Evolutionary conservation across 2,797 vertebrate species (phyloP).

Genomic region (Carcharodon carcharias): DNA sequence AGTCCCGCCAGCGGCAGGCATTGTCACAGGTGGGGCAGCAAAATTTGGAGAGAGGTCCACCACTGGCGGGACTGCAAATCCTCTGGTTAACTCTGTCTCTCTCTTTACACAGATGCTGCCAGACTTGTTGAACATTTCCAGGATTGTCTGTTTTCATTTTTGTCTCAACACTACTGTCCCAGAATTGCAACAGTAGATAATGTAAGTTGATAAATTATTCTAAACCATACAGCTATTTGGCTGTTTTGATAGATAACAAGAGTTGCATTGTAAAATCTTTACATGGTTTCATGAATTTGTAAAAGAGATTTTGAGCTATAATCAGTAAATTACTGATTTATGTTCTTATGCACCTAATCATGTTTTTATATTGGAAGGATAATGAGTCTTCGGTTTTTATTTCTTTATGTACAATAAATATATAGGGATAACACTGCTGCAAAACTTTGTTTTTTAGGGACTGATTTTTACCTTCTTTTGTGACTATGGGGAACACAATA

Average conservation of each 20-base stretch:
- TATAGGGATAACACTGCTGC: no score
- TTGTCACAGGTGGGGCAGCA: no score
- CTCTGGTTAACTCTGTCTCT: not conserved
- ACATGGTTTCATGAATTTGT: not conserved
- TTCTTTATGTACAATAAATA: not conserved
- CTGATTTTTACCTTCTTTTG: not conserved
- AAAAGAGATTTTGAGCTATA: not conserved
- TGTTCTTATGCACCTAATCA: not conserved
- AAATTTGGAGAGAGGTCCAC: no score
- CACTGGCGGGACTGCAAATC: no score
- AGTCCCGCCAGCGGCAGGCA: not conserved
- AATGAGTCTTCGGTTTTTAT: not conserved
- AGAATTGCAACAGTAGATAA: not conserved
- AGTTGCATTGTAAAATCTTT: not conserved
- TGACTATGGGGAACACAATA: not conserved
- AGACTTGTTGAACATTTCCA: not conserved
- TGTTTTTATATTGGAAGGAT: not conserved
- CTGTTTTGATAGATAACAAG: not conserved
- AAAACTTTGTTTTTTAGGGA: not conserved
- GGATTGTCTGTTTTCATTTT: not conserved
- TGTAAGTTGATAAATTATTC: not conserved
- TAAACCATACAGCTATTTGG: not conserved
- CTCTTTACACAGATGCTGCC: not conserved
- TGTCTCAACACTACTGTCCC: not conserved
- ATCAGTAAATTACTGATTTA: not conserved